Evolutionary conservation across 53 echinoderm and acorn worm genomes (phyloP).

Genomic region (Arbacia lixula): DNA sequence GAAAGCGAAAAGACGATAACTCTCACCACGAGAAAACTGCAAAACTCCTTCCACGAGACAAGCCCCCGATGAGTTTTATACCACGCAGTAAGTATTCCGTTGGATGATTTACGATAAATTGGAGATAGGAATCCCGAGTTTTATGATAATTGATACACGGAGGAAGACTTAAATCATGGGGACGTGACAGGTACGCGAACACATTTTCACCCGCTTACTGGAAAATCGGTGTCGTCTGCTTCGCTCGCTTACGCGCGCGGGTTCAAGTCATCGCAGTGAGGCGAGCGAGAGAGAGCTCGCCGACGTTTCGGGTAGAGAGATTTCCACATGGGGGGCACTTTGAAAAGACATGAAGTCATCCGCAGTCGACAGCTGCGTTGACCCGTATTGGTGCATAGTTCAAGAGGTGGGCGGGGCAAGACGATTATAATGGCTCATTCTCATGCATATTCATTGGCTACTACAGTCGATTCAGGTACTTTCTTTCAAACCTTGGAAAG

Average conservation of each 20-base stretch:
- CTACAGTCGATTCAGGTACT: too few species aligned
- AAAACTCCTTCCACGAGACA: neutral
- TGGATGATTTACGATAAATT: slow-evolving; percentile 14
- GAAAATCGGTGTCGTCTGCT: slow-evolving; percentile 37
- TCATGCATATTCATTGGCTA: too few species aligned
- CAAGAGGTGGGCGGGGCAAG: slow-evolving; percentile 15
- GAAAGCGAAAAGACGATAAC: too few species aligned
- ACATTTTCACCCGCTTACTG: neutral
- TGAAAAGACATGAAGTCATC: slow-evolving; percentile 22
- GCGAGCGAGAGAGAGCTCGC: slow-evolving; percentile 12
- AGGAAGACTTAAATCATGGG: slow-evolving; percentile 46
- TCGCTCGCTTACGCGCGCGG: slow-evolving; percentile 4
- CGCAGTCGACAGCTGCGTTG: slow-evolving; percentile 48
- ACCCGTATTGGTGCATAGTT: slow-evolving; percentile 47
- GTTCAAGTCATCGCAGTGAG: slow-evolving; percentile 29
- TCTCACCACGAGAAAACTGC: slow-evolving; percentile 7
- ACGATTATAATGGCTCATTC: too few species aligned
- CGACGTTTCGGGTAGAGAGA: slow-evolving; percentile 22
- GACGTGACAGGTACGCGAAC: slow-evolving; percentile 1
- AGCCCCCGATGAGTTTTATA: slow-evolving; percentile 21
- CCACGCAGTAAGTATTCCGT: slow-evolving; percentile 35
- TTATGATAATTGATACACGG: slow-evolving; percentile 3
- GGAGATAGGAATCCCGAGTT: slow-evolving; percentile 25
- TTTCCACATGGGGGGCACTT: slow-evolving; percentile 11
- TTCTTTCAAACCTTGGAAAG: too few species aligned